These are phyloP conservation scores for Ctenopoma multispine DNA, from an alignment of 2,797 vertebrate species.

Conservation along the genomic window DNA sequence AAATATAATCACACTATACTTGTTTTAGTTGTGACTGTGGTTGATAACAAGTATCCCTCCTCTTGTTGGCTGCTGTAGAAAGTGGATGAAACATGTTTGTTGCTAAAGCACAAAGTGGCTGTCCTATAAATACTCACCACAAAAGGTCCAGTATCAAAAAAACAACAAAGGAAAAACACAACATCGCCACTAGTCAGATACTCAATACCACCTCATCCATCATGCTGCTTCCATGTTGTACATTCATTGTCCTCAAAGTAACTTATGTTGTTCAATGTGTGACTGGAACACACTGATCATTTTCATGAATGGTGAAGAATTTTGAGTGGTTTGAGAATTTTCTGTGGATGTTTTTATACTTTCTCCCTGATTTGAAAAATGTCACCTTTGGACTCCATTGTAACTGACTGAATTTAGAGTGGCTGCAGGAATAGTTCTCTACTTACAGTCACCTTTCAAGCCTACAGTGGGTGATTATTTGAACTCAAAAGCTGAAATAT, in stretches of 20 bases:
- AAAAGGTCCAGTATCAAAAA: constrained; percentile 19
- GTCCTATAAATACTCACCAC: constrained; percentile 38
- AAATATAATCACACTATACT: background rate
- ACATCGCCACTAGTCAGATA: constrained; percentile 43
- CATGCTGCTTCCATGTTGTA: constrained; percentile 14
- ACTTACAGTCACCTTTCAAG: background rate
- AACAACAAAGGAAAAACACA: constrained; percentile 20
- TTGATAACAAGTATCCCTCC: constrained; percentile 34
- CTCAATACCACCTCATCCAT: constrained; percentile 28
- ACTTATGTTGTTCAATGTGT: constrained; percentile 2
- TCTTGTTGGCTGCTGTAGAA: constrained; percentile 19
- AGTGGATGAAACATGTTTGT: constrained; percentile 40
- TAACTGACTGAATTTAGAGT: constrained; percentile 1
- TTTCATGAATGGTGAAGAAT: constrained; percentile 2
- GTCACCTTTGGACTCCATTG: background rate
- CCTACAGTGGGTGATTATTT: background rate
- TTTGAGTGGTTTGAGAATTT: constrained; percentile 5
- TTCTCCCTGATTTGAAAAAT: constrained; percentile 2
- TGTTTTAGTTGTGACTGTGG: constrained; percentile 10
- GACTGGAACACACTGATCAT: background rate
- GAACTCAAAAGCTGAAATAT: background rate
- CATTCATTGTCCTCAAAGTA: constrained; percentile 22
- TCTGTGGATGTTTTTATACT: background rate
- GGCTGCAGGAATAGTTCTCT: background rate
- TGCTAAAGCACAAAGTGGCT: constrained; percentile 20